Percentiles rank a stretch among this genome's conserved stretches.
These are phyloP conservation scores for Umimayanthus chanpuru DNA, from an alignment of 92 coral and sea anemone species.

Conservation along the genomic window DNA sequence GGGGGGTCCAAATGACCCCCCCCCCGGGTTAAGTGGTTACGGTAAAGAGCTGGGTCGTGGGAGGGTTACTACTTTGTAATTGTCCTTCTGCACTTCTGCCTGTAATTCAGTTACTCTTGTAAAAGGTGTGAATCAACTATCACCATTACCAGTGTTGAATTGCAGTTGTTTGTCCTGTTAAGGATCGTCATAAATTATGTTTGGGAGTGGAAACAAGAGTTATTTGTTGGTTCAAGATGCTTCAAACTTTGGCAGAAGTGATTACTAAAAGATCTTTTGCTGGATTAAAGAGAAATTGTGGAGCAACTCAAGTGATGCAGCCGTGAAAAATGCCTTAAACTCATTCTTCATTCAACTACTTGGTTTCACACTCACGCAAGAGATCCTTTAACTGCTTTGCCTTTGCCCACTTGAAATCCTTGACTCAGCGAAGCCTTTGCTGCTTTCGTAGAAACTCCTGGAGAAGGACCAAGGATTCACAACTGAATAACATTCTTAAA, in stretches of 20 bases:
- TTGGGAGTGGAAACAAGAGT: too few relatives aligned
- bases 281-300: not conserved
- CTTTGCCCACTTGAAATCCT: constrained; percentile 36
- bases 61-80: too few relatives aligned
- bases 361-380: constrained; percentile 21
- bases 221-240: too few relatives aligned
- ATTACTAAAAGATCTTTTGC: not conserved
- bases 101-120: too few relatives aligned
- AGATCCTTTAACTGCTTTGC: constrained; percentile 23
- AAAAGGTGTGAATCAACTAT: too few relatives aligned
- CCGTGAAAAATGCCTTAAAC: not conserved
- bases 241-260: not conserved
- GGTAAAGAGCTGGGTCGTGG: too few relatives aligned
- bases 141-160: too few relatives aligned
- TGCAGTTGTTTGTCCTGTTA: too few relatives aligned
- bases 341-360: not conserved
- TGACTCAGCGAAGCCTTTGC: constrained; percentile 1
- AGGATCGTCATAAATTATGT: too few relatives aligned
- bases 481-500: not conserved
- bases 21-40: too few relatives aligned
- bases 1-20: too few relatives aligned
- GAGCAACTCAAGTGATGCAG: not conserved
- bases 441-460: constrained; percentile 31
- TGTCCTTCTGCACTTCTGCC: too few relatives aligned
- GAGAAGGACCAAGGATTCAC: not conserved